Percentiles rank a stretch among this genome's conserved stretches.
These are phyloP conservation scores for Syrrhaptes paradoxus DNA, from an alignment of 2,113 vertebrate genomes.

Conservation along the genomic window DNA sequence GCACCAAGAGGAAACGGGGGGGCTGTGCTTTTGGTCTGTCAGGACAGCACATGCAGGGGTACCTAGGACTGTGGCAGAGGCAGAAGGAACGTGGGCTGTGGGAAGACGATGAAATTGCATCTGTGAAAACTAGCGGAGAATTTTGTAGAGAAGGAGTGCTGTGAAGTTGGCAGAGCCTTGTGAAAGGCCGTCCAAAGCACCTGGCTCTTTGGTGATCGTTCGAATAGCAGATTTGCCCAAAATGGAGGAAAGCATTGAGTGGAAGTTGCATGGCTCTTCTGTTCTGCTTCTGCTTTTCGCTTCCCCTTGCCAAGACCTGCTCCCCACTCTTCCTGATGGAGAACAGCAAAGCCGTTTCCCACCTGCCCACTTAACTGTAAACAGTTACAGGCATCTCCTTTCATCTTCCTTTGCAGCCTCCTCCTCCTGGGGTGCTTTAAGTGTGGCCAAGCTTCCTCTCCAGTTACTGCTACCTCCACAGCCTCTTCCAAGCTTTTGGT, in stretches of 20 bases:
- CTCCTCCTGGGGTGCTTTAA: neutral
- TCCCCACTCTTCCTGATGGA: neutral
- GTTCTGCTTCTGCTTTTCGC: neutral
- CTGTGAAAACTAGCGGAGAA: neutral
- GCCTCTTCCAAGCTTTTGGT: neutral
- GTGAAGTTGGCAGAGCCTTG: slow-evolving; percentile 20
- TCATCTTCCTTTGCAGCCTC: slow-evolving; percentile 3
- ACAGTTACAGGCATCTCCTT: neutral
- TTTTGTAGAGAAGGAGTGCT: neutral
- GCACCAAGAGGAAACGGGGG: neutral
- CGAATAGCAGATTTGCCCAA: slow-evolving; percentile 5
- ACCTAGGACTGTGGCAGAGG: accelerated
- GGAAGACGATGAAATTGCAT: neutral
- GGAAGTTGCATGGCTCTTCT: slow-evolving; percentile 43
- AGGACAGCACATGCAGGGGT: neutral
- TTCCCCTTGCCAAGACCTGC: slow-evolving; percentile 36
- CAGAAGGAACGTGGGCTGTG: neutral
- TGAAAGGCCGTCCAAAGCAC: slow-evolving; percentile 28
- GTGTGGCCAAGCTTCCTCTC: neutral
- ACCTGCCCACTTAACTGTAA: slow-evolving; percentile 18
- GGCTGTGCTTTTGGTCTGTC: neutral
- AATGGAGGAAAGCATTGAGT: slow-evolving; percentile 15
- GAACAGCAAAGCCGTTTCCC: neutral
- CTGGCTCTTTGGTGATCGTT: slow-evolving; percentile 32
- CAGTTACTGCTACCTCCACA: neutral